Evolutionary conservation across 2,888 invertebrate species (phyloP).

Genomic region (Lacanobia oleracea): DNA sequence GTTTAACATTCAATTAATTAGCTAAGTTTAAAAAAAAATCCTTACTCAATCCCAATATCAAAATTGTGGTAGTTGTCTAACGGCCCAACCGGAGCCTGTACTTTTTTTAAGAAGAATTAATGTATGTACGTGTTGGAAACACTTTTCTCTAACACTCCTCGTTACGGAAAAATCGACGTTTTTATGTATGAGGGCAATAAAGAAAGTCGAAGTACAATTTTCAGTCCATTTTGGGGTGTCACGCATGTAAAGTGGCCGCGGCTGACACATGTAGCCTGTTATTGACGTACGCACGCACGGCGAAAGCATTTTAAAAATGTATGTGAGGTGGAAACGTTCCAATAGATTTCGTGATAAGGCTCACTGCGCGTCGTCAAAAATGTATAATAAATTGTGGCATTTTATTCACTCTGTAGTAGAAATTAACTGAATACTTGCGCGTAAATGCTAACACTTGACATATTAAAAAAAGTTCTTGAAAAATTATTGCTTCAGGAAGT

Average conservation of each 20-base stretch:
- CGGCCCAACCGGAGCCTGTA: not conserved
- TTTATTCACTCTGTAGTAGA: not conserved
- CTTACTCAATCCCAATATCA: too few species aligned
- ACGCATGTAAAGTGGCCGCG: constrained; percentile 34
- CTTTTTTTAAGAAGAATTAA: not conserved
- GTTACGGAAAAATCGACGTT: constrained; percentile 3
- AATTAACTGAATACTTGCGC: constrained; percentile 12
- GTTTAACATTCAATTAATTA: too few species aligned
- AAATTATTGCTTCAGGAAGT: constrained; percentile 28
- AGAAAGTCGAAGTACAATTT: constrained; percentile 35
- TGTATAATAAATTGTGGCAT: constrained; percentile 18
- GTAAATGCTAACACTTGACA: not conserved
- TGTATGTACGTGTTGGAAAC: not conserved
- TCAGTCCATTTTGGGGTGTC: constrained; percentile 44
- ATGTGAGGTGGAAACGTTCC: constrained; percentile 38
- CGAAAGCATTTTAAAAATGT: constrained; percentile 49
- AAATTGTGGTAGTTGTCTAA: not conserved
- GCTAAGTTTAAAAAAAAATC: too few species aligned
- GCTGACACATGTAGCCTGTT: constrained; percentile 40
- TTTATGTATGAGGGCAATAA: constrained; percentile 32
- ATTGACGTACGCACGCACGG: constrained; percentile 40
- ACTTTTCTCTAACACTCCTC: constrained; percentile 6
- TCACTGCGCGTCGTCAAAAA: constrained; percentile 24
- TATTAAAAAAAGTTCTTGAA: not conserved
- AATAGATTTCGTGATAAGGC: constrained; percentile 49